These are phyloP conservation scores for Cylindroiulus punctatus DNA, from an alignment of 2,888 invertebrate species.

Conservation along the genomic window DNA sequence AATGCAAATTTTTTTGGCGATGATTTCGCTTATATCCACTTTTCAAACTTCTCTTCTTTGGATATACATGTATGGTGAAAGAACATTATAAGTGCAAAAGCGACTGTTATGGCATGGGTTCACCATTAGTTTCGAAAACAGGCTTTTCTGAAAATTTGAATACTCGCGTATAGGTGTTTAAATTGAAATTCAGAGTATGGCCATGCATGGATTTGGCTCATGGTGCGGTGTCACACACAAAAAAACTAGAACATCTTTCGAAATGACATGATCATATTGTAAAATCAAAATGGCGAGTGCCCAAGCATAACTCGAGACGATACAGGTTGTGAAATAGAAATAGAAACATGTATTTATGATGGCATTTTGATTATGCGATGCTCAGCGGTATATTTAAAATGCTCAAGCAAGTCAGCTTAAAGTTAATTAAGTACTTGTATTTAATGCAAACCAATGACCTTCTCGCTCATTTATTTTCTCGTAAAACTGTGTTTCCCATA, in stretches of 20 bases:
- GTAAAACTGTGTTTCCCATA: too few relatives aligned
- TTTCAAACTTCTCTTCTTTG: neutral
- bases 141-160: neutral
- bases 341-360: too few relatives aligned
- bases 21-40: neutral
- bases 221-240: neutral
- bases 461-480: too few relatives aligned
- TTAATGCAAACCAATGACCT: too few relatives aligned
- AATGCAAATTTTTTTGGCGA: neutral
- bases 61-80: neutral
- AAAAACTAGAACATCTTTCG: neutral
- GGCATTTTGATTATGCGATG: too few relatives aligned
- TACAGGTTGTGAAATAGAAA: too few relatives aligned
- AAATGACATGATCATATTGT: neutral
- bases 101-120: conserved; percentile 20
- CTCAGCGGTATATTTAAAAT: too few relatives aligned
- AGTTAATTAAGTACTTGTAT: too few relatives aligned
- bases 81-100: neutral
- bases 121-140: neutral
- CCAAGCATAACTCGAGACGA: too few relatives aligned
- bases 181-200: too few relatives aligned
- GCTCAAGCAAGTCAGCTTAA: too few relatives aligned
- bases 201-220: neutral
- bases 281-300: neutral
- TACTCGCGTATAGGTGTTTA: neutral